A percentile compares a stretch with the other conserved stretches of the same genome.
These are phyloP conservation scores for Rhincodon typus DNA, from an alignment of 2,797 vertebrate genomes.

Conservation along the genomic window DNA sequence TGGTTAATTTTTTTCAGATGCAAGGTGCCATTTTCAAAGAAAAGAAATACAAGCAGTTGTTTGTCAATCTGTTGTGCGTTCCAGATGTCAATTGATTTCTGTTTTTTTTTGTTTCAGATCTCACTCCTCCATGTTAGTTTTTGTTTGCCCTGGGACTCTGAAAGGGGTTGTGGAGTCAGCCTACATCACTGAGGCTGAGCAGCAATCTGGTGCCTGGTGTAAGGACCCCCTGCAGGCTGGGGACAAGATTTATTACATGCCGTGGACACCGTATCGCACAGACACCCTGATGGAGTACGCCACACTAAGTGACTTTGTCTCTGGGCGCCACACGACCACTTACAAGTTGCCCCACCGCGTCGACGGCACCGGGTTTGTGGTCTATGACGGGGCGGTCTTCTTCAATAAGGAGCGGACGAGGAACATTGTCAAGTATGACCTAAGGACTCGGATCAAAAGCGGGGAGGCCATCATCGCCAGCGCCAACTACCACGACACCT, in stretches of 20 bases:
- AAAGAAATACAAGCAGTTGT: neutral
- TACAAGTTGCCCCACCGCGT: constrained; percentile 96
- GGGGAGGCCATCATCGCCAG: constrained; percentile 98
- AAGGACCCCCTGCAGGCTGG: constrained; percentile 97
- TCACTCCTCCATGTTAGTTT: constrained; percentile 74
- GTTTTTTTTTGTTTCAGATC: constrained; percentile 50
- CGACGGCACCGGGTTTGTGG: constrained; percentile 96
- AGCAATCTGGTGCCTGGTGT: constrained; percentile 98
- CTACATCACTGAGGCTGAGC: constrained; percentile 95
- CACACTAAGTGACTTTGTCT: constrained; percentile 92
- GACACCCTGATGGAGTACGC: constrained; percentile 95
- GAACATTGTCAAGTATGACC: constrained; percentile 97
- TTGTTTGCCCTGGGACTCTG: constrained; percentile 99
- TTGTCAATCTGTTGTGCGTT: neutral
- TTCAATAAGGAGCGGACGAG: constrained; percentile 98
- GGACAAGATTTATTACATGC: constrained; percentile 99
- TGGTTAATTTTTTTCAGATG: constrained; percentile 8
- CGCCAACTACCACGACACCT: constrained; percentile 97
- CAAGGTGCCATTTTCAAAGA: neutral
- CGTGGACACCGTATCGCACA: constrained; percentile 97
- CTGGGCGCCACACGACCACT: constrained; percentile 82
- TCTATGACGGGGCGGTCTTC: constrained; percentile 96
- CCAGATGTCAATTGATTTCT: constrained; percentile 51
- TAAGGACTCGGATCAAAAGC: constrained; percentile 98
- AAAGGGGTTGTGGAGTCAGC: constrained; percentile 95